These are phyloP conservation scores for Andrena minutula DNA, from an alignment of 2,888 invertebrate species.

Conservation along the genomic window DNA sequence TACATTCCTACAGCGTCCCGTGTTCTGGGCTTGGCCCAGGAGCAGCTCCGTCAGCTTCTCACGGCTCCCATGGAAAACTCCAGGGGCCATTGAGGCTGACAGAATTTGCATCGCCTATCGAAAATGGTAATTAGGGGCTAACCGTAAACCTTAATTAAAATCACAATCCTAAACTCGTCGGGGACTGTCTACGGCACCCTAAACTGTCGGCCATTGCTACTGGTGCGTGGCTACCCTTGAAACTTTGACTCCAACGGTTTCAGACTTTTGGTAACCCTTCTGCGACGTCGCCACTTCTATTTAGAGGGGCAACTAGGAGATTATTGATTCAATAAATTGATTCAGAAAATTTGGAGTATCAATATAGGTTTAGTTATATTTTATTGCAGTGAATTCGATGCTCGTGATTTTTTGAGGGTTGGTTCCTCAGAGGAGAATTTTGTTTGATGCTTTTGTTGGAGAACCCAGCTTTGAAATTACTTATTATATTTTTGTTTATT, in stretches of 20 bases:
- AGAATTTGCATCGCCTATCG: constrained; percentile 62
- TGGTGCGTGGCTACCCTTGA: not conserved
- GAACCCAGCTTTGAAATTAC: too few species aligned
- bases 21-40: constrained; percentile 35
- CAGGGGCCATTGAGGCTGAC: constrained; percentile 28
- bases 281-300: too few species aligned
- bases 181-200: constrained; percentile 9
- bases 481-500: not conserved
- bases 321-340: too few species aligned
- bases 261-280: not conserved
- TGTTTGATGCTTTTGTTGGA: too few species aligned
- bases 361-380: too few species aligned
- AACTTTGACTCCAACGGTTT: not conserved
- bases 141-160: constrained; percentile 68
- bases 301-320: too few species aligned
- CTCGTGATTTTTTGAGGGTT: too few species aligned
- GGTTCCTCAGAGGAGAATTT: too few species aligned
- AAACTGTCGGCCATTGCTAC: constrained; percentile 12
- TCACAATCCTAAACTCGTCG: constrained; percentile 61
- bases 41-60: constrained; percentile 49
- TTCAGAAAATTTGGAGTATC: too few species aligned
- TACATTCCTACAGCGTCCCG: constrained; percentile 60
- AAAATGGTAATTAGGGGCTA: constrained; percentile 61
- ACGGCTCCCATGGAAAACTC: constrained; percentile 63
- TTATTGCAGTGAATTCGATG: too few species aligned